phyloP scores from a whole-genome alignment of 2,113 vertebrate species.

The Castor canadensis region DNA sequence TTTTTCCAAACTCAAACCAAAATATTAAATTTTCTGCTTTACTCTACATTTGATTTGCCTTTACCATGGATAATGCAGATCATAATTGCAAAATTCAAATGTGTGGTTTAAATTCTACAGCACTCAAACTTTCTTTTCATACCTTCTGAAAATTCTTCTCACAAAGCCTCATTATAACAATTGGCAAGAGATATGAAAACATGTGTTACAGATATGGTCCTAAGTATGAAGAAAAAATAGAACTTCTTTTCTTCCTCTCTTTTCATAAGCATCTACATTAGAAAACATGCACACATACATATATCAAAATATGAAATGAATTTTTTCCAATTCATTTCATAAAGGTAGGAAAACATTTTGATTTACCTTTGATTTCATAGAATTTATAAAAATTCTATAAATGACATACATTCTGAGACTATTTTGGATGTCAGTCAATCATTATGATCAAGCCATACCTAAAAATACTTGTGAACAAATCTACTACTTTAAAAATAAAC shows the following conservation, averaged over 20 bases:
- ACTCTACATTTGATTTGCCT: not conserved
- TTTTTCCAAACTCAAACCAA: slow-evolving; percentile 1
- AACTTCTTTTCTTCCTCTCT: not conserved
- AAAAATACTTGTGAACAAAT: not conserved
- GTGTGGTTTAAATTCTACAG: not conserved
- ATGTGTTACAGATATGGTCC: not conserved
- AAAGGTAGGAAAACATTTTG: not conserved
- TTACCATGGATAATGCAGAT: not conserved
- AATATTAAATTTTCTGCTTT: not conserved
- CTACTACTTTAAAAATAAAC: not conserved
- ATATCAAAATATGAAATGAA: not conserved
- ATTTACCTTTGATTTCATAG: slow-evolving; percentile 25
- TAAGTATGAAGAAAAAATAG: slow-evolving; percentile 6
- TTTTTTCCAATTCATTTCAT: not conserved
- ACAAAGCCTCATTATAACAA: not conserved
- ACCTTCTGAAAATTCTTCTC: not conserved
- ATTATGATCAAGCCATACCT: not conserved
- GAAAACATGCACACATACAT: not conserved
- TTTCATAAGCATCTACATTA: not conserved
- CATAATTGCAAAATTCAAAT: not conserved
- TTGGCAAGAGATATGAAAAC: not conserved
- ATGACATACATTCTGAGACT: not conserved
- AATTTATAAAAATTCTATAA: not conserved
- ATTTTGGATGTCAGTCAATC: not conserved
- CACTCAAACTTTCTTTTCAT: not conserved